Percentiles rank a stretch among this genome's conserved stretches.
Conservation (phyloP, 1,140 invertebrate species). For the Caenorhabditis brenneri region DNA sequence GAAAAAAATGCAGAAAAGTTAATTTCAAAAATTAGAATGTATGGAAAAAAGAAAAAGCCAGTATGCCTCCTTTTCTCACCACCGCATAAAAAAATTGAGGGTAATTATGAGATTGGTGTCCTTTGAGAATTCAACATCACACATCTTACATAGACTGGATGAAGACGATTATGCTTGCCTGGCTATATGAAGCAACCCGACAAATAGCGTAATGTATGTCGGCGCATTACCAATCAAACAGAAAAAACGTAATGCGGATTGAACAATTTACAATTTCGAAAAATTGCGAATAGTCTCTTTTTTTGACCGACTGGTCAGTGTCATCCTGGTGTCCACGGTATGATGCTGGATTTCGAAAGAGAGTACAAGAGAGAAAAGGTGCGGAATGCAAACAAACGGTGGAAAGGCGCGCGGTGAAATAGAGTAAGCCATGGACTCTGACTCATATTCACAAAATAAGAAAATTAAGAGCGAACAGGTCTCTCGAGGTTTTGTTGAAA, state of each 20-base stretch:
- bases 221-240: background rate
- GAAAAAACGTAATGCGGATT: background rate
- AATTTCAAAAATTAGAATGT: too few relatives aligned
- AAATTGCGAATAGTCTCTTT: conserved; percentile 25
- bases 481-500: background rate
- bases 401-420: conserved; percentile 8
- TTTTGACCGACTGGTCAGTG: background rate
- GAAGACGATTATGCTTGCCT: background rate
- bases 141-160: background rate
- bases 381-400: conserved; percentile 24
- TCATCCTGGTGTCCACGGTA: conserved; percentile 10
- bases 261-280: conserved; percentile 12
- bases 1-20: too few relatives aligned
- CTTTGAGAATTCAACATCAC: background rate
- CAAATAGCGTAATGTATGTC: background rate
- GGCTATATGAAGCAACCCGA: background rate
- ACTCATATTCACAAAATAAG: background rate
- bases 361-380: conserved; percentile 18
- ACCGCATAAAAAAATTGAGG: background rate
- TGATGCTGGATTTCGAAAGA: conserved; percentile 40
- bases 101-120: background rate
- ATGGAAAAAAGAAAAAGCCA: too few relatives aligned
- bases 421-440: background rate
- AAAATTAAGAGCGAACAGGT: conserved; percentile 2
- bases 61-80: background rate